Conservation (phyloP, 1,140 invertebrate genomes). For the Oreohelix idahoensis region DNA sequence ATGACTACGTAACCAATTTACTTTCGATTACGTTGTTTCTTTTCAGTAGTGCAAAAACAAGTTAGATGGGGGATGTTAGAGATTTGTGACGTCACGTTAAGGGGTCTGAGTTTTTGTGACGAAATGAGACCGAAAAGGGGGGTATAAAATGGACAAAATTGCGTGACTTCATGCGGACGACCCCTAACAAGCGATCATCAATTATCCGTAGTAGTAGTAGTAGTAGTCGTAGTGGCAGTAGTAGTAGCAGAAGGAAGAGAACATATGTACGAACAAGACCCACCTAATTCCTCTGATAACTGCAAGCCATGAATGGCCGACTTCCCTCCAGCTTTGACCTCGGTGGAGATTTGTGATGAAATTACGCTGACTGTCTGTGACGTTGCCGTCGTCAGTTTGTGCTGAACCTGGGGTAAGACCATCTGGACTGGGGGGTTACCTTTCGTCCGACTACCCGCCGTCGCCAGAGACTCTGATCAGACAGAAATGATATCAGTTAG, state of each 20-base stretch:
- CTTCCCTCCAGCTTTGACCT: not conserved
- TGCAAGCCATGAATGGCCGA: not conserved
- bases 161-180: too few relatives aligned
- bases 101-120: too few relatives aligned
- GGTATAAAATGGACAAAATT: too few relatives aligned
- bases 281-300: conserved; percentile 1
- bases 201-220: not conserved
- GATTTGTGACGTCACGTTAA: too few relatives aligned
- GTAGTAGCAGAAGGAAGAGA: not conserved
- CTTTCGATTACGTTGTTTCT: too few relatives aligned
- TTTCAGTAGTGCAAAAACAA: too few relatives aligned
- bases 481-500: too few relatives aligned
- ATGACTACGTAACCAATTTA: too few relatives aligned
- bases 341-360: not conserved
- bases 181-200: too few relatives aligned
- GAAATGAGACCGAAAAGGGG: too few relatives aligned
- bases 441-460: not conserved
- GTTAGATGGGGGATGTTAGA: too few relatives aligned
- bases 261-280: not conserved
- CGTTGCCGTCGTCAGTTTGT: not conserved
- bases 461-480: conserved; percentile 19
- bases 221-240: not conserved
- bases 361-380: not conserved
- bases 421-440: conserved; percentile 44
- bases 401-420: conserved; percentile 42